Evolutionary conservation across 1,140 invertebrate species (phyloP).

Genomic region (Ooceraea biroi): DNA sequence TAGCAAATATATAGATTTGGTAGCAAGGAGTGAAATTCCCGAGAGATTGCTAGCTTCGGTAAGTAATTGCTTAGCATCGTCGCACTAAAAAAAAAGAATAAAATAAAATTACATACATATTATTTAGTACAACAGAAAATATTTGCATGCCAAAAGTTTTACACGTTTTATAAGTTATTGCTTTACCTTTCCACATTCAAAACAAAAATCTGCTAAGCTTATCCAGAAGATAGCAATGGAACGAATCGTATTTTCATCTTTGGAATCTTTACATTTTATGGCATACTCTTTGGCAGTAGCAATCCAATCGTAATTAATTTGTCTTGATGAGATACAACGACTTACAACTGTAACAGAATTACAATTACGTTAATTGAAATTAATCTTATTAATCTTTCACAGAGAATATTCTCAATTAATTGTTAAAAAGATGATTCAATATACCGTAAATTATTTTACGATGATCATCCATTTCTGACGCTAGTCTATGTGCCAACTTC

Average conservation of each 20-base stretch:
- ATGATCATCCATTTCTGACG: constrained; percentile 70
- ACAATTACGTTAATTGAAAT: no score
- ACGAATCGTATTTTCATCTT: constrained; percentile 62
- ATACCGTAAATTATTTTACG: constrained; percentile 75
- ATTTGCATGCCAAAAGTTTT: neutral
- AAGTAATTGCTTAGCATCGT: constrained; percentile 76
- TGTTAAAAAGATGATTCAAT: constrained; percentile 5
- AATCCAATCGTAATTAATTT: constrained; percentile 80
- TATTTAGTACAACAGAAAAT: constrained; percentile 31
- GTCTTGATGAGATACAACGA: constrained; percentile 77
- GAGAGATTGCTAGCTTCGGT: constrained; percentile 71
- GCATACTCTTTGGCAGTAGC: constrained; percentile 68
- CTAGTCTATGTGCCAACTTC: constrained; percentile 76
- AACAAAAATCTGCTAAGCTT: constrained; percentile 82
- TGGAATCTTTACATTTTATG: constrained; percentile 64
- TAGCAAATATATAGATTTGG: constrained; percentile 72
- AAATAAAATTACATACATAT: neutral
- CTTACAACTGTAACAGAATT: constrained; percentile 75
- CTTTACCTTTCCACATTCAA: constrained; percentile 76
- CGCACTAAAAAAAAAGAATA: constrained; percentile 60
- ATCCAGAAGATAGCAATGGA: constrained; percentile 77
- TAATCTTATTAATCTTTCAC: neutral
- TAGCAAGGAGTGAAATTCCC: constrained; percentile 65
- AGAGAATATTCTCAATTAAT: neutral
- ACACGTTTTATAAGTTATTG: neutral